These are phyloP conservation scores for Bovichtus variegatus DNA, from an alignment of 2,797 vertebrate genomes.

Conservation along the genomic window DNA sequence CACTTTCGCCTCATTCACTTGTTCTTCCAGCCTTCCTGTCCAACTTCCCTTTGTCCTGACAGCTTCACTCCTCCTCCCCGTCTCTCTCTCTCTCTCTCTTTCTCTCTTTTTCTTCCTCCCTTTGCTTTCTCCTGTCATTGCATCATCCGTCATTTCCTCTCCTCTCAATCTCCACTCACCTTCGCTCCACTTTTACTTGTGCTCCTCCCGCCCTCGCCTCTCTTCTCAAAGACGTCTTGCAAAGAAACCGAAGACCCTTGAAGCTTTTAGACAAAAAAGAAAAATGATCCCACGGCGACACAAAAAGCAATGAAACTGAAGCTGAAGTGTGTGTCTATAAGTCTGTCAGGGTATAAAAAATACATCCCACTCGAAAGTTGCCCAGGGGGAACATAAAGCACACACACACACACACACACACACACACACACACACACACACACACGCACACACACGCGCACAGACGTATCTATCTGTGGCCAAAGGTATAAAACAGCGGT, in stretches of 20 bases:
- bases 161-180: not conserved
- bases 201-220: no score
- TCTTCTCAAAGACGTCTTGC: not conserved
- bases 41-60: not conserved
- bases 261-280: constrained; percentile 41
- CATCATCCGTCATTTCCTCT: not conserved
- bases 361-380: constrained; percentile 11
- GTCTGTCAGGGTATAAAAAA: not conserved
- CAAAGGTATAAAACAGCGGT: constrained; percentile 17
- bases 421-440: not conserved
- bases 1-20: constrained; percentile 11
- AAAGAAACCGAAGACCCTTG: constrained; percentile 34
- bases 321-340: not conserved
- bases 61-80: not conserved
- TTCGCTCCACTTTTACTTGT: not conserved
- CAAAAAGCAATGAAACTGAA: constrained; percentile 1
- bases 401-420: not conserved
- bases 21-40: not conserved
- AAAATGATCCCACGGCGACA: constrained; percentile 1
- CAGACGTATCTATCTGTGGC: no score
- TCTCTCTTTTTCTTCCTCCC: no score
- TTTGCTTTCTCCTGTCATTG: not conserved
- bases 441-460: not conserved
- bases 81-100: no score
- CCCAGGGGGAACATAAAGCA: constrained; percentile 14